Percentiles rank a stretch among this genome's conserved stretches.
phyloP scores from a whole-genome alignment of 2,113 vertebrate species.

The Coptodon rendalli region DNA sequence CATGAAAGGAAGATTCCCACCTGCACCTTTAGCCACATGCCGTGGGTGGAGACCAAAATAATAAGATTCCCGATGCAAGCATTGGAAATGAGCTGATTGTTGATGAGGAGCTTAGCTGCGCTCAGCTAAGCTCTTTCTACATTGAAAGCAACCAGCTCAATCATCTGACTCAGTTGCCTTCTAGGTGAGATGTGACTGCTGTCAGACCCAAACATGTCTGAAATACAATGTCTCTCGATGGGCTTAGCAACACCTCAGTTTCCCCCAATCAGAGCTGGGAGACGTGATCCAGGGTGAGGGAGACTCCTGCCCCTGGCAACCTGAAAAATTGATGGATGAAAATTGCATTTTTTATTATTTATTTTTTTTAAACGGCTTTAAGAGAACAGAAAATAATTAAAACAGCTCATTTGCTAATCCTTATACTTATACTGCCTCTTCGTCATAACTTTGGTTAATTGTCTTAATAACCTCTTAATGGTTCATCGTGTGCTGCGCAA shows the following conservation, averaged over 20 bases:
- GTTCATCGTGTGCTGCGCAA: not conserved
- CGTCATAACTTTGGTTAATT: not conserved
- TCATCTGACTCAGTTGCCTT: not conserved
- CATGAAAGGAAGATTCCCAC: not conserved
- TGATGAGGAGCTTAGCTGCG: not conserved
- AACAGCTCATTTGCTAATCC: not conserved
- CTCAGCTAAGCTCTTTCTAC: not conserved
- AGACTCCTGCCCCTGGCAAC: not conserved
- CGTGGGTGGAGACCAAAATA: not conserved
- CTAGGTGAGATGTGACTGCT: not conserved
- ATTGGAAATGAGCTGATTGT: not conserved
- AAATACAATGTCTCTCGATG: not conserved
- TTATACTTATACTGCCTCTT: not conserved
- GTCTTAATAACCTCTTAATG: not conserved
- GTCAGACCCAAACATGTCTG: not conserved
- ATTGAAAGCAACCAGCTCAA: not conserved
- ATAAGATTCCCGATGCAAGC: not conserved
- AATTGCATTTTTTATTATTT: not conserved
- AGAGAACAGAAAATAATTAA: not conserved
- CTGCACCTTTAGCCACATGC: not conserved
- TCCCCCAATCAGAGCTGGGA: not conserved
- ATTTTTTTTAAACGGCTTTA: accelerated
- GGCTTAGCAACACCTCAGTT: not conserved
- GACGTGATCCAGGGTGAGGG: not conserved
- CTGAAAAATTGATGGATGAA: not conserved